Evolutionary conservation across 2,797 vertebrate genomes (phyloP), one percentile per base, ranked within the genome.

Genomic region (Xiphorhynchus erythropygius): DNA sequence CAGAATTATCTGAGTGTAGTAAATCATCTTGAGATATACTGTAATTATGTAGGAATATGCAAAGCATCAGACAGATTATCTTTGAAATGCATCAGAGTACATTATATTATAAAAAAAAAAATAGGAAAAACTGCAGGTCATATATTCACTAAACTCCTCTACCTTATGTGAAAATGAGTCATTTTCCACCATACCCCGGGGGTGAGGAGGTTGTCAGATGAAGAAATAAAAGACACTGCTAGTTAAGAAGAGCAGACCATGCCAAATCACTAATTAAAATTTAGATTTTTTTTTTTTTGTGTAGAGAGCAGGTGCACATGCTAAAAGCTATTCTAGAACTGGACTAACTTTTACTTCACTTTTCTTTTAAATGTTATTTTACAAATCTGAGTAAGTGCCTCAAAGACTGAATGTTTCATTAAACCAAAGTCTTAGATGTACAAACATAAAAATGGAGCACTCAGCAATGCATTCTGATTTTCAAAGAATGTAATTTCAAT

Each of bases 191-290:
- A 59, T 90, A 41, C 80, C 96, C 96, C 94, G 77, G 65, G 93
- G 96, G 69, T 57, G 78, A 92, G 49, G 53, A 96, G 81, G 33
- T 86, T 96, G 87, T 95, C 91, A 96, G 93, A 97, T 64, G 92
- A 94, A 95, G 93, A 96, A 97, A 96, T 92, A 95, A 97, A 97
- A 97, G 94, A 88, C 91, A 95, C 62, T 95, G 95, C 83, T 95
- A 96, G 95, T 94, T 97, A 95, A 93, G 96, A 92, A 92, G 91
- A 96, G 59, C 76, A 97, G 94, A 96, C 91, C 94, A 96, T 97
- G 96, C 95, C 96, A 97, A 97, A 96, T 97, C 84, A 94, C 79
- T 96, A 97, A 97, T 97, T 96, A 97, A 97, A 96, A 95, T 73
- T 97, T 74, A 93, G 90, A 75, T 85, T 67, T 79, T 32, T 27